Conservation (phyloP, 2,888 invertebrate genomes). For the Mimachlamys varia region DNA sequence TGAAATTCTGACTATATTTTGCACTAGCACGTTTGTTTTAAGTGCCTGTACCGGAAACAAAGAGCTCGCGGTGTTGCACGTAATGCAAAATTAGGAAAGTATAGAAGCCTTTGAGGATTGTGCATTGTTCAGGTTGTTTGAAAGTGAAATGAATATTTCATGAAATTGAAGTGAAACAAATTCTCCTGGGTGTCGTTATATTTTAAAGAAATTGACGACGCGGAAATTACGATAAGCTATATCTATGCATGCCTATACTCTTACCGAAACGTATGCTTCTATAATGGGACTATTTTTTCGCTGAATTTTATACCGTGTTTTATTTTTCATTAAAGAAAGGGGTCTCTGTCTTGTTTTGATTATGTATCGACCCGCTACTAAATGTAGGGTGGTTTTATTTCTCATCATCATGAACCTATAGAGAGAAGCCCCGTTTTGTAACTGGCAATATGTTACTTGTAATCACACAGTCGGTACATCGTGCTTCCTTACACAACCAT, state of each 20-base stretch:
- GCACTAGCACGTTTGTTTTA: neutral
- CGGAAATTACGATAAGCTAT: neutral
- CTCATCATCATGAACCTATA: neutral
- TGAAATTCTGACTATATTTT: too few relatives aligned
- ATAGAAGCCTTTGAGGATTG: neutral
- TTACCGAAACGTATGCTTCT: neutral
- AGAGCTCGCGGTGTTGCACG: neutral
- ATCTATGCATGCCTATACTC: neutral
- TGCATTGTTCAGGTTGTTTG: neutral
- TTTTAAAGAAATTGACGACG: neutral
- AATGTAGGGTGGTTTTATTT: neutral
- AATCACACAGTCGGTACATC: neutral
- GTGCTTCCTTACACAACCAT: neutral
- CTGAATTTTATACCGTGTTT: neutral
- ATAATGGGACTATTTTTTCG: neutral
- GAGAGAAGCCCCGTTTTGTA: neutral
- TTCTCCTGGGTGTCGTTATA: conserved; percentile 6
- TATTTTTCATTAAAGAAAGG: neutral
- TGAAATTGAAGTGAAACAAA: neutral
- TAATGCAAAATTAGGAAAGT: neutral
- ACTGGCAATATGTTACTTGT: neutral
- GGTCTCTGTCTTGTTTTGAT: neutral
- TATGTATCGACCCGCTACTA: neutral
- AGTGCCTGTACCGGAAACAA: neutral
- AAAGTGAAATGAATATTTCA: conserved; percentile 32